Evolutionary conservation across 2,797 vertebrate genomes (phyloP).

Genomic region (Monodelphis domestica): DNA sequence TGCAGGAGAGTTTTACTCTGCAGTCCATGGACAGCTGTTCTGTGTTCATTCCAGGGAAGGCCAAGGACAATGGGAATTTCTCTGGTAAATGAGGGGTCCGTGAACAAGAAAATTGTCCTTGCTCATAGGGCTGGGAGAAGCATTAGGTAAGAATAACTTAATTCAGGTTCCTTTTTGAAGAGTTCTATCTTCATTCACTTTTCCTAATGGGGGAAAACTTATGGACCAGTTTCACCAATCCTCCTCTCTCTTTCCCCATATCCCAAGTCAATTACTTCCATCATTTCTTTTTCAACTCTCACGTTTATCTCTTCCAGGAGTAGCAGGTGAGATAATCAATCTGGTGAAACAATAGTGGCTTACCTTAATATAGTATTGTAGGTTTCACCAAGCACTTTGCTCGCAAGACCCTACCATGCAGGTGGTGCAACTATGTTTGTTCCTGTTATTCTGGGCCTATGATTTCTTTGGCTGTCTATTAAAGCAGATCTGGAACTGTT

Average conservation of each 20-base stretch:
- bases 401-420: neutral
- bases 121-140: neutral
- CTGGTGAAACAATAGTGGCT: neutral
- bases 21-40: conserved; percentile 8
- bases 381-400: neutral
- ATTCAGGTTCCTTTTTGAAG: conserved; percentile 46
- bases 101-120: conserved; percentile 46
- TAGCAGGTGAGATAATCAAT: neutral
- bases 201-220: conserved; percentile 43
- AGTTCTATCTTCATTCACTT: conserved; percentile 46
- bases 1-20: conserved; percentile 55
- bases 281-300: neutral
- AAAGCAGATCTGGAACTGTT: neutral
- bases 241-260: too few relatives aligned
- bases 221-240: neutral
- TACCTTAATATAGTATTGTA: neutral
- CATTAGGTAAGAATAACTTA: conserved; percentile 24
- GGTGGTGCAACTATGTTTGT: neutral
- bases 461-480: neutral
- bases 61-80: conserved; percentile 20
- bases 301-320: neutral
- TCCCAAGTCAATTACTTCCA: neutral
- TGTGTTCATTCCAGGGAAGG: conserved; percentile 34
- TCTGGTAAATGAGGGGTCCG: conserved; percentile 41
- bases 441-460: neutral